These are phyloP conservation scores for Orestias chungarensis DNA, from an alignment of 2,797 vertebrate genomes.

Conservation along the genomic window DNA sequence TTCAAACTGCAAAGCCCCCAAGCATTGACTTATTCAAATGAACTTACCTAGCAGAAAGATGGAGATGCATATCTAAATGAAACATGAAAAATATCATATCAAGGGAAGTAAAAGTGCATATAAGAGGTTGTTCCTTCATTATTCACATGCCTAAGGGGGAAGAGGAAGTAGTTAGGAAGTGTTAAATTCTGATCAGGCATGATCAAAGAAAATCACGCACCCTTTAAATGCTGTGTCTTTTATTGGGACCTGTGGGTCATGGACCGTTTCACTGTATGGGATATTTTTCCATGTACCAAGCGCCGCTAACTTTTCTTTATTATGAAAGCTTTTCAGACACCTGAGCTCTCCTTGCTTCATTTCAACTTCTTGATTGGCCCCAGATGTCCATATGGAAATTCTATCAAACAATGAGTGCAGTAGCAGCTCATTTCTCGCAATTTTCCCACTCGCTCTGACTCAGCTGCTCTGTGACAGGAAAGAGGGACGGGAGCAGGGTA, in stretches of 20 bases:
- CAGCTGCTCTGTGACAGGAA: constrained; percentile 48
- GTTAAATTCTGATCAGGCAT: constrained; percentile 64
- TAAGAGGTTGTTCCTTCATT: constrained; percentile 58
- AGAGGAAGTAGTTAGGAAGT: constrained; percentile 42
- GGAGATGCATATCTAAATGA: constrained; percentile 24
- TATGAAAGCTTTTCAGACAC: constrained; percentile 62
- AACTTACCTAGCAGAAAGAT: constrained; percentile 31
- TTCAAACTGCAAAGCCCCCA: constrained; percentile 54
- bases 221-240: constrained; percentile 51
- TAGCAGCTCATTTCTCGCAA: constrained; percentile 55
- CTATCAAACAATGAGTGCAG: constrained; percentile 48
- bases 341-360: constrained; percentile 61
- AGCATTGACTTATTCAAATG: constrained; percentile 53
- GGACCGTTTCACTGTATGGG: constrained; percentile 45
- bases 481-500: constrained; percentile 21
- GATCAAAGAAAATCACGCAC: constrained; percentile 70
- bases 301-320: constrained; percentile 48
- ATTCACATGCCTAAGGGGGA: constrained; percentile 65
- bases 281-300: constrained; percentile 31
- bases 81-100: constrained; percentile 42
- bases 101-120: constrained; percentile 58
- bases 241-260: constrained; percentile 64
- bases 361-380: constrained; percentile 61
- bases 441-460: constrained; percentile 43
- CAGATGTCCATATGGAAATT: constrained; percentile 68